Conservation (phyloP, 2,113 vertebrate species). For the Daphoenositta chrysoptera region DNA sequence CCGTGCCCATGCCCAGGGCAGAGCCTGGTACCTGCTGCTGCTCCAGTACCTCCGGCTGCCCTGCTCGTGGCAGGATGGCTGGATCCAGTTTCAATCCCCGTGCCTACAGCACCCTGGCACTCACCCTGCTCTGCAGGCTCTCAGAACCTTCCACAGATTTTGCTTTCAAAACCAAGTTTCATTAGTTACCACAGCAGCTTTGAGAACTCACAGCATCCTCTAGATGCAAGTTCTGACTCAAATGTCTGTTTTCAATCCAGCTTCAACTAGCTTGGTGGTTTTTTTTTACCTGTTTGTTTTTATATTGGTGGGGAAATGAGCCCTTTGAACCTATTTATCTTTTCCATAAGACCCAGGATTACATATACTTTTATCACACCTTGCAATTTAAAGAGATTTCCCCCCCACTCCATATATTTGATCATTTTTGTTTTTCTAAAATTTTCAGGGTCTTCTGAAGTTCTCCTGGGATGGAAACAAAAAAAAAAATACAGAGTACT, state of each 20-base stretch:
- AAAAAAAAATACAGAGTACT: not conserved
- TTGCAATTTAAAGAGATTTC: not conserved
- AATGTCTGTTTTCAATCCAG: not conserved
- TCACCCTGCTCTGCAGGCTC: not conserved
- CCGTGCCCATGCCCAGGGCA: not conserved
- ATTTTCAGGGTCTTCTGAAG: not conserved
- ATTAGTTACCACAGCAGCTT: not conserved
- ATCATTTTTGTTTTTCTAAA: not conserved
- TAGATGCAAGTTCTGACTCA: not conserved
- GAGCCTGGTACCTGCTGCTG: not conserved
- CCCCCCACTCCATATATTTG: not conserved
- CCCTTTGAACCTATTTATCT: not conserved
- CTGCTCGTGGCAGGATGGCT: accelerated
- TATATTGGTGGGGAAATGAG: not conserved
- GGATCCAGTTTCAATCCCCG: accelerated
- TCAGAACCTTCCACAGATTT: not conserved
- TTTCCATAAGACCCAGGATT: not conserved
- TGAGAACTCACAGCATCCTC: not conserved
- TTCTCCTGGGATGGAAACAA: not conserved
- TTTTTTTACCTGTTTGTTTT: not conserved
- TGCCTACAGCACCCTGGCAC: not conserved
- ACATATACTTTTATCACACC: not conserved
- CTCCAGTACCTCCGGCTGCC: not conserved
- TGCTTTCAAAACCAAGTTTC: not conserved
- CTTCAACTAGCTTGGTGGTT: not conserved